Percentiles rank a stretch among this genome's conserved stretches.
Evolutionary conservation across 2,113 vertebrate species (phyloP).

Genomic region (Amblyopsis rosae): DNA sequence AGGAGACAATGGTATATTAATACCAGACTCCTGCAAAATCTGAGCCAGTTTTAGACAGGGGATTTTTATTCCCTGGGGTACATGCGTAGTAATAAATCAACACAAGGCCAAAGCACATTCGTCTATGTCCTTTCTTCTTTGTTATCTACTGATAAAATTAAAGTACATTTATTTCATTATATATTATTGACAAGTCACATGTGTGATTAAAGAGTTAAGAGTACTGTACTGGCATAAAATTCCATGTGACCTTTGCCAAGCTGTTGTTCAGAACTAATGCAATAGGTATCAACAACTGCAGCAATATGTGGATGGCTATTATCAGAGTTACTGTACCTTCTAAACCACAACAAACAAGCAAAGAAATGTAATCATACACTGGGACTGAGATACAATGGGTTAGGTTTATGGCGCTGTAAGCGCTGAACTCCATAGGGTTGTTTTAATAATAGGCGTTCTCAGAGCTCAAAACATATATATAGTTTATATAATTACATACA

Average conservation of each 20-base stretch:
- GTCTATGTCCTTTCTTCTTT: slow-evolving; percentile 14
- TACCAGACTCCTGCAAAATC: slow-evolving; percentile 18
- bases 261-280: slow-evolving; percentile 40
- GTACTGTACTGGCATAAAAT: slow-evolving; percentile 40
- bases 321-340: slow-evolving; percentile 23
- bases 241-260: slow-evolving; percentile 19
- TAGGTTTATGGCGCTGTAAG: too few relatives aligned
- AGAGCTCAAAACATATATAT: too few relatives aligned
- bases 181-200: slow-evolving; percentile 34
- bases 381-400: too few relatives aligned
- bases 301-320: slow-evolving; percentile 21
- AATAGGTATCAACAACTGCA: slow-evolving; percentile 44
- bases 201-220: slow-evolving; percentile 29
- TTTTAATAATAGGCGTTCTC: too few relatives aligned
- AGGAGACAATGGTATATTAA: slow-evolving; percentile 32
- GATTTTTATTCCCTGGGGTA: slow-evolving; percentile 42
- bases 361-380: neutral
- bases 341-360: neutral
- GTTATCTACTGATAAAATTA: slow-evolving; percentile 31
- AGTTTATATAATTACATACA: neutral
- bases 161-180: neutral
- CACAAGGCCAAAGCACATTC: neutral
- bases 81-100: slow-evolving; percentile 6
- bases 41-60: slow-evolving; percentile 15
- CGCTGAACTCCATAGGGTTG: too few relatives aligned